A percentile compares a stretch with the other conserved stretches of the same genome.
These are phyloP conservation scores for Todiramphus saurophagus DNA, from an alignment of 2,113 vertebrate species.

Conservation along the genomic window DNA sequence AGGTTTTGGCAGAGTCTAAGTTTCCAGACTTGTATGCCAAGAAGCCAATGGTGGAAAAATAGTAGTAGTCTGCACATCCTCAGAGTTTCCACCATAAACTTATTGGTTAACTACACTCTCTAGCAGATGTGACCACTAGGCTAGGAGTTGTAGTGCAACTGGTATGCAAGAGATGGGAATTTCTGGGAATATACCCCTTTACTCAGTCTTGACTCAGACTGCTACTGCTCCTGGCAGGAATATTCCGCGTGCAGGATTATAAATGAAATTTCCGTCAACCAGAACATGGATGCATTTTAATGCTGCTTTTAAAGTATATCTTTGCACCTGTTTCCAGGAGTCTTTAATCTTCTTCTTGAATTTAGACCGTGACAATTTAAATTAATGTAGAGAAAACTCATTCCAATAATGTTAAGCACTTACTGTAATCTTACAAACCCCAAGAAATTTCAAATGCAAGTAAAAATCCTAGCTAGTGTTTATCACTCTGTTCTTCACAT, in stretches of 20 bases:
- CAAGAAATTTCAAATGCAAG: neutral
- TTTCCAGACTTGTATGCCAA: neutral
- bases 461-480: neutral
- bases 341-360: constrained; percentile 52
- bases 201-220: neutral
- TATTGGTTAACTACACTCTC: neutral
- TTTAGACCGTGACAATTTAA: constrained; percentile 34
- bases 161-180: neutral
- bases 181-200: neutral
- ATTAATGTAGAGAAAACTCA: constrained; percentile 42
- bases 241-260: neutral
- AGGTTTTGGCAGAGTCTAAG: neutral
- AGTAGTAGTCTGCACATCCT: neutral
- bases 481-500: neutral
- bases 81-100: neutral
- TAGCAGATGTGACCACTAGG: neutral
- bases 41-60: neutral
- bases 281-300: constrained; percentile 42
- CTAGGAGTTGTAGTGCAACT: neutral
- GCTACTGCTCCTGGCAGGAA: constrained; percentile 16
- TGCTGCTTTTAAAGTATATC: constrained; percentile 18
- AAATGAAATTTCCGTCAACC: constrained; percentile 40
- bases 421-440: constrained; percentile 31
- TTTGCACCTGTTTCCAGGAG: constrained; percentile 33
- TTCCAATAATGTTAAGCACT: constrained; percentile 41